Percentiles rank a stretch among this genome's conserved stretches.
Evolutionary conservation across 2,888 invertebrate species (phyloP).

Genomic region (Deilephila elpenor): DNA sequence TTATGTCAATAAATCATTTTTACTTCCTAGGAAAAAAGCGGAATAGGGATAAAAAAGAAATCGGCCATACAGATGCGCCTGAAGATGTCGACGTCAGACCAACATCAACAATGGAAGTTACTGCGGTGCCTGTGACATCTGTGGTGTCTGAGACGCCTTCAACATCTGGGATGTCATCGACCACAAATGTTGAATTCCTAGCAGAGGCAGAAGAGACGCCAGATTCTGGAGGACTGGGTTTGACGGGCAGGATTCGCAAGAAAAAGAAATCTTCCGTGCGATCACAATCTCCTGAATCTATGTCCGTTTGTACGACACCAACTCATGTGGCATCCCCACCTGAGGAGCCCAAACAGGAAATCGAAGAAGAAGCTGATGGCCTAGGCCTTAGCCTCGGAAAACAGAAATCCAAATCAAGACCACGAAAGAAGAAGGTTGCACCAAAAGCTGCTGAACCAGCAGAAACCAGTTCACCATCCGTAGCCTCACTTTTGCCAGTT

Average conservation of each 20-base stretch:
- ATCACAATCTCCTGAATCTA: not conserved
- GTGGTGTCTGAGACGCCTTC: not conserved
- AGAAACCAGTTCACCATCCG: not conserved
- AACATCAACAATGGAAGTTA: not conserved
- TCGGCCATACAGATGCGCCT: not conserved
- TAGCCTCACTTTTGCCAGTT: not conserved
- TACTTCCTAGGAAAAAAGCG: not conserved
- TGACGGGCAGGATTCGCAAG: not conserved
- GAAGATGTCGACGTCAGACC: not conserved
- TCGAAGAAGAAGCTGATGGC: conserved; percentile 1
- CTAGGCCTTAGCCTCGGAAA: conserved; percentile 39
- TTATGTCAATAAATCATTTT: not conserved
- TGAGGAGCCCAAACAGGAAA: not conserved
- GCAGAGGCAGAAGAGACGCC: conserved; percentile 33
- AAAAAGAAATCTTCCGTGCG: conserved; percentile 38
- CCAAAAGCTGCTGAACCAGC: conserved; percentile 1
- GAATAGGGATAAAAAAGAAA: conserved; percentile 6
- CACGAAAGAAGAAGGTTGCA: conserved; percentile 11
- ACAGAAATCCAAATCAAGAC: conserved; percentile 28
- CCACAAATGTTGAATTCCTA: not conserved
- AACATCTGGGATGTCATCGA: not conserved
- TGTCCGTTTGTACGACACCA: not conserved
- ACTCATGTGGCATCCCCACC: not conserved
- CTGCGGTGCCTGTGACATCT: too few species aligned
- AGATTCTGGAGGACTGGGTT: conserved; percentile 42